These are phyloP conservation scores for Epizoanthus ramosus DNA, from an alignment of 92 coral and sea anemone species.

Conservation along the genomic window DNA sequence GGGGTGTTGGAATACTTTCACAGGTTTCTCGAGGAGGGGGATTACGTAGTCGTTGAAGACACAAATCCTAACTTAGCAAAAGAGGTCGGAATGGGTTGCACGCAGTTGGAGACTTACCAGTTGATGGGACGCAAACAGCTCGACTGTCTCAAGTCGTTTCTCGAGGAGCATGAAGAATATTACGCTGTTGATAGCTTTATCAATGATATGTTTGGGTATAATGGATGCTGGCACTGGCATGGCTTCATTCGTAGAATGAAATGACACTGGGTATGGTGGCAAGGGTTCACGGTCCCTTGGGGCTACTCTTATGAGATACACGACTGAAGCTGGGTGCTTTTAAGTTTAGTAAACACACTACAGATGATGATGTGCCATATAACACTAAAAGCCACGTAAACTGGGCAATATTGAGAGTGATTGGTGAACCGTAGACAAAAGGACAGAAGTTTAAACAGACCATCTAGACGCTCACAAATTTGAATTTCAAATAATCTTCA, in stretches of 20 bases:
- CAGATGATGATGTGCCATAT: too few relatives aligned
- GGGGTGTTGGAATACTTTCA: conserved; percentile 47
- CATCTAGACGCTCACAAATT: too few relatives aligned
- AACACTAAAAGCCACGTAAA: too few relatives aligned
- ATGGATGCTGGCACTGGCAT: conserved; percentile 46
- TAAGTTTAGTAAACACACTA: too few relatives aligned
- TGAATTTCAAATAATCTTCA: too few relatives aligned
- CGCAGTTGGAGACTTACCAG: background rate
- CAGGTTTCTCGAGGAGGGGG: conserved; percentile 32
- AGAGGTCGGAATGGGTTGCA: conserved; percentile 16
- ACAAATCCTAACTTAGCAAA: conserved; percentile 27
- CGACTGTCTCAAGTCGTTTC: conserved; percentile 20
- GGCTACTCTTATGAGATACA: too few relatives aligned
- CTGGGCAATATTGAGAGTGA: too few relatives aligned
- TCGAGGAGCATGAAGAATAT: conserved; percentile 42
- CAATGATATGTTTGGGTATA: conserved; percentile 45
- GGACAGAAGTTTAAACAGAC: too few relatives aligned
- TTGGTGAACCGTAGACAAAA: too few relatives aligned
- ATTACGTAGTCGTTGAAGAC: conserved; percentile 49
- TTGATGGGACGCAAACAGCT: conserved; percentile 32
- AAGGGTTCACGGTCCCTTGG: too few relatives aligned
- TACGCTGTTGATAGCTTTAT: conserved; percentile 53
- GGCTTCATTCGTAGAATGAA: conserved; percentile 48
- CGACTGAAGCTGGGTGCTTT: too few relatives aligned
- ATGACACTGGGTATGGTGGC: background rate